Evolutionary conservation across 1,140 invertebrate species (phyloP), one percentile per base, ranked within the genome.

Genomic region (Hyposmocoma kahamanoa): DNA sequence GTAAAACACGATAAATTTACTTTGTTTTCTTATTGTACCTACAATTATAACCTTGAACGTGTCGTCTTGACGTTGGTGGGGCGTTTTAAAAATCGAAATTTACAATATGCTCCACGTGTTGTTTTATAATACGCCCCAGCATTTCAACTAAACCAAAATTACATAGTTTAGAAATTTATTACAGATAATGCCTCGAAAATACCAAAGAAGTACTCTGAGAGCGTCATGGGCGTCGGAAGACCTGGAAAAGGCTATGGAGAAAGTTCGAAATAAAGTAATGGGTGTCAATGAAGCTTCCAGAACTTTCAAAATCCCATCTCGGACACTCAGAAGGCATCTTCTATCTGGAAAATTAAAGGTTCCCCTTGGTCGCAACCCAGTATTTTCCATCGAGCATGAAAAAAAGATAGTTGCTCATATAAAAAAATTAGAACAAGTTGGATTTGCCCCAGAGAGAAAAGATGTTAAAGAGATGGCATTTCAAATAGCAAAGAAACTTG

Each of bases 1-100:
- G 28, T 30, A 30, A 30, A 30, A n/a, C 10, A 10, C 10, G 10
- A 30, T 30, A 30, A 30, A 30, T 30, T n/a, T 13, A 30, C 28
- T 30, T 30, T 30, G 2, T 13, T 30, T 30, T 13, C 10, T 13
- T 13, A 30, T 30, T 13, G 28, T 13, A 13, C 28, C 13, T 30
- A 13, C 10, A 10, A 30, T 30, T 30, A 30, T 30, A 30, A 30
- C 28, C 28, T 30, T 30, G 28, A 30, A 30, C 10, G 13, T 30
- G 13, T 13, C 10, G 2, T n/a, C 28, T 30, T 30, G 28, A n/a
- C 28, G 10, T 30, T 13, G 28, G 28, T 30, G 28, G 28, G 28
- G 28, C 28, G 28, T 30, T 30, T 30, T 30, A 30, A 30, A 30
- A 30, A 30, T 30, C 28, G 28, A 30, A 30, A n/a, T 30, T 30